These are phyloP conservation scores for Adelphocoris suturalis DNA, from an alignment of 2,888 invertebrate genomes.

Conservation along the genomic window DNA sequence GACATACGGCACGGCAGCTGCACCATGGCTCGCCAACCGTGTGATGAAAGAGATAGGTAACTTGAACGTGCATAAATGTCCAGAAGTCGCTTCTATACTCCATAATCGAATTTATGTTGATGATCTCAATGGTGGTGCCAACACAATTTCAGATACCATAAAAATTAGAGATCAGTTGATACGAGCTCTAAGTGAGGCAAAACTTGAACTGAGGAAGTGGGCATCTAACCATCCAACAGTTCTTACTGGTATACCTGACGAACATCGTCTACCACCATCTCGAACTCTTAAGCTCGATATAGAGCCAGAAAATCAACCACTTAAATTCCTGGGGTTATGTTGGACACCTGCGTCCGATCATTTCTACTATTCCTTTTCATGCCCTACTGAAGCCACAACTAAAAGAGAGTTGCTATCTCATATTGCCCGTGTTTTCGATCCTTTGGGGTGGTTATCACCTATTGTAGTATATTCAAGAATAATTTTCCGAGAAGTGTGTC, in stretches of 20 bases:
- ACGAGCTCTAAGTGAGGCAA: not conserved
- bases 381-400: no score
- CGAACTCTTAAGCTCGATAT: not conserved
- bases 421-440: not conserved
- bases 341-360: no score
- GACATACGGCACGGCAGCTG: not conserved
- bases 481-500: slow-evolving; percentile 6
- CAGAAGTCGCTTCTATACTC: slow-evolving; percentile 12
- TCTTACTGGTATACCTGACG: not conserved
- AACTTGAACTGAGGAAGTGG: slow-evolving; percentile 4
- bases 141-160: not conserved
- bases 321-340: not conserved
- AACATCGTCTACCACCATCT: not conserved
- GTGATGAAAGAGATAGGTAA: slow-evolving; percentile 76
- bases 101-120: slow-evolving; percentile 6
- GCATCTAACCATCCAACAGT: not conserved
- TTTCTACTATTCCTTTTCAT: no score
- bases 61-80: not conserved
- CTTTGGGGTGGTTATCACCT: not conserved
- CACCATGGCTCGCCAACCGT: slow-evolving; percentile 79
- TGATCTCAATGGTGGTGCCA: not conserved
- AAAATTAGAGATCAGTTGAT: not conserved
- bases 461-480: no score
- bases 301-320: not conserved
- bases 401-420: no score